A percentile compares a stretch with the other conserved stretches of the same genome.
Evolutionary conservation across 1,140 invertebrate species (phyloP).

Genomic region (Tribolium madens): DNA sequence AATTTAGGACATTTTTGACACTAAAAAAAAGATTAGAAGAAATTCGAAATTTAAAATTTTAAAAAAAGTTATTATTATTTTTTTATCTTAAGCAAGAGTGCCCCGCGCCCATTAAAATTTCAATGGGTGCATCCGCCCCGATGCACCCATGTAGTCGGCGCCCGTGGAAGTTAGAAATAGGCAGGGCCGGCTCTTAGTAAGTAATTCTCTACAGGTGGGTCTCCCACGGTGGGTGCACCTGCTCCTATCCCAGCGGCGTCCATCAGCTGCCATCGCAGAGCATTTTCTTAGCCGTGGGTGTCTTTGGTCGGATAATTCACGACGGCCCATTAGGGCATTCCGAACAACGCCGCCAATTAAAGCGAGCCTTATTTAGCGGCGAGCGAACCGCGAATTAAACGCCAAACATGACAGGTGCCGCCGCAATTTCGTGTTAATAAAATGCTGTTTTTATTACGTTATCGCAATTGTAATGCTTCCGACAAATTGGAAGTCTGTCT

Average conservation of each 20-base stretch:
- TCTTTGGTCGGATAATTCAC: not conserved
- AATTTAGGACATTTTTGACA: too few species aligned
- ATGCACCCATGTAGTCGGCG: too few species aligned
- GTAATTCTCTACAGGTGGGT: not conserved
- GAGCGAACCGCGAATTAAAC: not conserved
- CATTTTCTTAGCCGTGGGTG: not conserved
- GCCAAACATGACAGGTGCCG: constrained; percentile 24
- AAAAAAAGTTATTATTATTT: too few species aligned
- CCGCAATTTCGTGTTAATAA: constrained; percentile 22
- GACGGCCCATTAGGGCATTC: not conserved
- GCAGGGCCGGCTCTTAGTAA: too few species aligned
- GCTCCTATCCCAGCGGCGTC: not conserved
- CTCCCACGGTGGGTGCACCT: constrained; percentile 13
- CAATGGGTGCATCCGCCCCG: too few species aligned
- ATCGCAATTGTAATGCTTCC: constrained; percentile 20
- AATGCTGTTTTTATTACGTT: constrained; percentile 27
- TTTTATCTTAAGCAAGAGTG: too few species aligned
- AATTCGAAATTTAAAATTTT: too few species aligned
- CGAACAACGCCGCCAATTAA: constrained; percentile 7
- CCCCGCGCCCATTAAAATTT: too few species aligned
- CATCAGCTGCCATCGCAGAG: not conserved
- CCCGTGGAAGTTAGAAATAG: too few species aligned
- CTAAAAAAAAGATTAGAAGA: too few species aligned
- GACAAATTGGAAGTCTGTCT: constrained; percentile 26
- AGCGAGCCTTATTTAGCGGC: not conserved